phyloP scores from a whole-genome alignment of 2,797 vertebrate genomes.

The Catharus ustulatus region DNA sequence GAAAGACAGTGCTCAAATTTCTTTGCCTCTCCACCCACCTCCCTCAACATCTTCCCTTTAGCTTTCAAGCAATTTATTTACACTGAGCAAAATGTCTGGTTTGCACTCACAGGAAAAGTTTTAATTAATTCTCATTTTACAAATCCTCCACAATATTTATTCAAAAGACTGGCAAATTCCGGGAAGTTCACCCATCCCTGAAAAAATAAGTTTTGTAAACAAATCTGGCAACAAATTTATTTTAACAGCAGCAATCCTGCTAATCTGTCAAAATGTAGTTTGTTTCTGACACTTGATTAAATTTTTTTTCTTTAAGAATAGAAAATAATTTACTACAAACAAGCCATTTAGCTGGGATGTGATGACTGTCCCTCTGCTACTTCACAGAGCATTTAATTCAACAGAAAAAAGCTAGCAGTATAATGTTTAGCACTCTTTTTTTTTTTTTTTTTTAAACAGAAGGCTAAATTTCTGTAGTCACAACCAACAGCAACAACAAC shows the following conservation, averaged over 20 bases:
- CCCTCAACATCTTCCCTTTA: background rate
- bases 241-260: constrained; percentile 35
- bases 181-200: constrained; percentile 52
- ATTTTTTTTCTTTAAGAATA: constrained; percentile 30
- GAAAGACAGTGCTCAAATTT: background rate
- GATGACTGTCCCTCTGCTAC: background rate
- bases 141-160: constrained; percentile 59
- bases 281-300: constrained; percentile 42
- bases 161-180: constrained; percentile 48
- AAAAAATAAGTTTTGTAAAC: constrained; percentile 61
- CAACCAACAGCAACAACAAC: background rate
- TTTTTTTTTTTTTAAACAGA: background rate
- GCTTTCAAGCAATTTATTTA: constrained; percentile 7
- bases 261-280: constrained; percentile 47
- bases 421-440: background rate
- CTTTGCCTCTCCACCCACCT: background rate
- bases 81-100: background rate
- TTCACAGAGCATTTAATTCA: constrained; percentile 15
- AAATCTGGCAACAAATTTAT: constrained; percentile 65
- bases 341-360: constrained; percentile 19
- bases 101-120: constrained; percentile 26
- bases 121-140: constrained; percentile 62
- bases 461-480: background rate
- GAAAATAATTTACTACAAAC: constrained; percentile 39
- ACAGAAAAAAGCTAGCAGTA: background rate